These are phyloP conservation scores for Drosophila siamana DNA, from an alignment of 2,888 invertebrate species.

Conservation along the genomic window DNA sequence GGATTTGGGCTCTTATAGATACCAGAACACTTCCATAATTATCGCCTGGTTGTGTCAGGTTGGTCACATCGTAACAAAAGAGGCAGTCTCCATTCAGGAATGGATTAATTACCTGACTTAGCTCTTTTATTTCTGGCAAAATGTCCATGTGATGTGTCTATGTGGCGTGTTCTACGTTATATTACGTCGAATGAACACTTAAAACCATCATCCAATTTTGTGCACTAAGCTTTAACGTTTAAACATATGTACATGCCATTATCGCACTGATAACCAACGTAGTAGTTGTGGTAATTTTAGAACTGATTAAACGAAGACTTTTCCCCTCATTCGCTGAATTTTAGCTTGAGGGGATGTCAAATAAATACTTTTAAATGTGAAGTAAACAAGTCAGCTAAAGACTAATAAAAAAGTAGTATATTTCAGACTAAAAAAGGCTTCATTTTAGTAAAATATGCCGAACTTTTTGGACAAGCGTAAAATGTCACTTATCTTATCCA, in stretches of 20 bases:
- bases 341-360: not conserved
- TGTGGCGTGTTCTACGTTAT: not conserved
- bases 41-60: constrained; percentile 63
- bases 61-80: constrained; percentile 23
- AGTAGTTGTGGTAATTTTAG: not conserved
- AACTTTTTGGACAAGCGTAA: constrained; percentile 74
- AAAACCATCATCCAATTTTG: not conserved
- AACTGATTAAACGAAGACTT: constrained; percentile 5
- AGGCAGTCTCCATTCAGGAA: constrained; percentile 34
- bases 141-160: constrained; percentile 12
- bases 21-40: constrained; percentile 65
- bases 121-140: constrained; percentile 44
- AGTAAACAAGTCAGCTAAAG: not conserved
- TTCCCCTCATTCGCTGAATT: not conserved
- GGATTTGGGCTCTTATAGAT: constrained; percentile 47
- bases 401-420: not conserved
- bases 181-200: constrained; percentile 1
- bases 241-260: not conserved
- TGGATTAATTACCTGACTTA: constrained; percentile 44
- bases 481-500: constrained; percentile 64
- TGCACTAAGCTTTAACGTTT: not conserved
- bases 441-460: constrained; percentile 66
- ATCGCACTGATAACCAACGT: constrained; percentile 34
- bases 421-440: not conserved
- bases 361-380: not conserved